Conservation (phyloP, 2,888 invertebrate species). For the Callyntrura sp. region DNA sequence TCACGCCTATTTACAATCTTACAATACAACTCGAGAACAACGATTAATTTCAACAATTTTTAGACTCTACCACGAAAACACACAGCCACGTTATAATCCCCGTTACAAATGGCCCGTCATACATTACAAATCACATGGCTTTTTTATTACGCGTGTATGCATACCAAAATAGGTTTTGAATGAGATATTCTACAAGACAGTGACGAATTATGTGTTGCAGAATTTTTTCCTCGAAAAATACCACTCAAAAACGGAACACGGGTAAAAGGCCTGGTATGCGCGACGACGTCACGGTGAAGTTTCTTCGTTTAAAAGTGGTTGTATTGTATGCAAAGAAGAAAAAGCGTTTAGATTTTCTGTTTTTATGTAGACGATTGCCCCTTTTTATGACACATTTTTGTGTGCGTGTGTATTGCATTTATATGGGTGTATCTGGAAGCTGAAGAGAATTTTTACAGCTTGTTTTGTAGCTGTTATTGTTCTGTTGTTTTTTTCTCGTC, state of each 20-base stretch:
- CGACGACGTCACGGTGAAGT: background rate
- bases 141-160: slow-evolving; percentile 46
- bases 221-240: slow-evolving; percentile 42
- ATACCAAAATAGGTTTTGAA: slow-evolving; percentile 49
- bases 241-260: background rate
- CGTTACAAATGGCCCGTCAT: slow-evolving; percentile 64
- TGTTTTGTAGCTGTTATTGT: slow-evolving; percentile 29
- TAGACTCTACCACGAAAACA: background rate
- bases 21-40: slow-evolving; percentile 12
- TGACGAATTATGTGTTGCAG: slow-evolving; percentile 73
- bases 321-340: slow-evolving; percentile 3
- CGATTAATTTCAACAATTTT: slow-evolving; percentile 54
- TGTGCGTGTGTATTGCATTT: slow-evolving; percentile 54
- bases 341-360: background rate
- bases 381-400: slow-evolving; percentile 63
- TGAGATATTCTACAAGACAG: slow-evolving; percentile 75
- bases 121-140: slow-evolving; percentile 3
- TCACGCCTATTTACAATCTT: slow-evolving; percentile 68
- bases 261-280: background rate
- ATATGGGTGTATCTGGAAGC: slow-evolving; percentile 23
- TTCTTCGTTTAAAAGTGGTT: background rate
- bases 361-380: slow-evolving; percentile 28
- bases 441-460: slow-evolving; percentile 45
- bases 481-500: background rate
- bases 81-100: slow-evolving; percentile 31